These are phyloP conservation scores for Hydrolagus colliei DNA, from an alignment of 2,797 vertebrate species.

Conservation along the genomic window DNA sequence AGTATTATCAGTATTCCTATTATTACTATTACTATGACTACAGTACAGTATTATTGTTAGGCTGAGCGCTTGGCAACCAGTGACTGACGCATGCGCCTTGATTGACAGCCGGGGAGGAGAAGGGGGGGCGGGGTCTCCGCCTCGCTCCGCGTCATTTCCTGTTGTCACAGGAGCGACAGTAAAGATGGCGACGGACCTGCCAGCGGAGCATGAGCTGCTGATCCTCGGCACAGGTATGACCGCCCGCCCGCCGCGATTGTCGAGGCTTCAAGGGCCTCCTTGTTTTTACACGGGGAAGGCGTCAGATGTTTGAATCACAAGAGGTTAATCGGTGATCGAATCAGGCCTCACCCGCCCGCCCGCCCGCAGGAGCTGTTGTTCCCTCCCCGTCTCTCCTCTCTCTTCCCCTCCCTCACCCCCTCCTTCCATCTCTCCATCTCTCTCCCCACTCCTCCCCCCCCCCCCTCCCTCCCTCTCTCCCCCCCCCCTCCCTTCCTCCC, in stretches of 20 bases:
- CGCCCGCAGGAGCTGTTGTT: background rate
- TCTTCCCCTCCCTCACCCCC: too few species aligned
- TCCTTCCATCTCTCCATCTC: too few species aligned
- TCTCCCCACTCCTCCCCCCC: background rate
- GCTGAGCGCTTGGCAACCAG: background rate
- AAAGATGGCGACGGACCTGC: constrained; percentile 16
- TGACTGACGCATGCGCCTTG: background rate
- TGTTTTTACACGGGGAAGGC: too few species aligned
- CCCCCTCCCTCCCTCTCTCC: constrained; percentile 25
- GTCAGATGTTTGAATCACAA: too few species aligned
- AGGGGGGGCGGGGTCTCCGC: background rate
- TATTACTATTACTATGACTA: too few species aligned
- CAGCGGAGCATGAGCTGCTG: background rate
- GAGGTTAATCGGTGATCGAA: too few species aligned
- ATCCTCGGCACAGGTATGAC: constrained; percentile 13
- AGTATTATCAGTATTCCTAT: too few species aligned
- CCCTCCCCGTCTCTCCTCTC: too few species aligned
- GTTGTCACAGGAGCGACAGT: background rate
- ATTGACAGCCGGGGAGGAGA: background rate
- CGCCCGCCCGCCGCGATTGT: background rate
- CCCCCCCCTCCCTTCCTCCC: constrained; percentile 34
- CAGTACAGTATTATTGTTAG: too few species aligned
- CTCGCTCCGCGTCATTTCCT: background rate
- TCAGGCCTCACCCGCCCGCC: too few species aligned
- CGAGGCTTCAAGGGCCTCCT: too few species aligned